phyloP scores from a whole-genome alignment of 2,888 invertebrate species.

The Scelioninae gen. 1 region DNA sequence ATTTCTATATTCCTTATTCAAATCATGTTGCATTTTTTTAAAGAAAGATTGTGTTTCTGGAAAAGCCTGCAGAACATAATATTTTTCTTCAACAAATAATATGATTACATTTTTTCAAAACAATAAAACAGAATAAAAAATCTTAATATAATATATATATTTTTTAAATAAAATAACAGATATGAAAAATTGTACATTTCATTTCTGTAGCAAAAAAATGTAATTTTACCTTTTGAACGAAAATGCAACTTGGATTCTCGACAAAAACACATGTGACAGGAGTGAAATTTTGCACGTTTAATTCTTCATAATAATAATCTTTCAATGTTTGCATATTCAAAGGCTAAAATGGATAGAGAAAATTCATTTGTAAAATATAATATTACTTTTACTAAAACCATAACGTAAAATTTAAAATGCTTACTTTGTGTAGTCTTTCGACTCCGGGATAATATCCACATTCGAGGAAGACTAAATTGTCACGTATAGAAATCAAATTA shows the following conservation, averaged over 20 bases:
- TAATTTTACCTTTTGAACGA: slow-evolving; percentile 86
- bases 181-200: no score
- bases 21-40: background rate
- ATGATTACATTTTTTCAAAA: background rate
- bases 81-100: no score
- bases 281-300: slow-evolving; percentile 83
- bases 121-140: no score
- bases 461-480: slow-evolving; percentile 84
- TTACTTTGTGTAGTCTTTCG: slow-evolving; percentile 69
- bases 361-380: no score
- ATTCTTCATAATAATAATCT: slow-evolving; percentile 79
- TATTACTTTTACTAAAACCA: no score
- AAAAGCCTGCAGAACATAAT: no score
- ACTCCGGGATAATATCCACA: slow-evolving; percentile 81
- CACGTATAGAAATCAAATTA: slow-evolving; percentile 84
- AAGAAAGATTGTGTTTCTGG: slow-evolving; percentile 15
- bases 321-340: slow-evolving; percentile 75
- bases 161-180: background rate
- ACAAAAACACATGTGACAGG: slow-evolving; percentile 87
- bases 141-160: no score
- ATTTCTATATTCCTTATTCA: slow-evolving; percentile 68
- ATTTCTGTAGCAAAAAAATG: no score
- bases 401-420: background rate
- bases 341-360: slow-evolving; percentile 72
- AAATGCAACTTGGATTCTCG: slow-evolving; percentile 88